Evolutionary conservation across 2,888 invertebrate genomes (phyloP), one percentile per base, ranked within the genome.

Genomic region (Laspeyria flexula): DNA sequence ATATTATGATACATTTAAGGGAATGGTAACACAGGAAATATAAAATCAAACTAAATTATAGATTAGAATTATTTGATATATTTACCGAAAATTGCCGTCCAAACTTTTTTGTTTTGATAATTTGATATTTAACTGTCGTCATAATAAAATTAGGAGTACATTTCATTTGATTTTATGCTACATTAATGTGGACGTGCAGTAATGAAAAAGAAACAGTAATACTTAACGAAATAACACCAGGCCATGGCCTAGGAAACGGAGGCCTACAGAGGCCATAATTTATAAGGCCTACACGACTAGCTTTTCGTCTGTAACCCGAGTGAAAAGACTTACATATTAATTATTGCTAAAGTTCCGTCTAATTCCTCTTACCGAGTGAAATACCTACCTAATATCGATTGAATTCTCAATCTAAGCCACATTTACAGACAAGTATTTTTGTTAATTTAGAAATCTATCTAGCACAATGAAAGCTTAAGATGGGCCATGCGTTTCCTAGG

Each of bases 31-130:
- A 25, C 9, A 13, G 13, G 31, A 13, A 12, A 30, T 21, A 31
- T 30, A 31, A 37, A 67, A 66, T 53, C n/a, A 67, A 67, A 67
- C 66, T 13, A 59, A 18, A 56, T 16, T 52, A 35, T 61, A 66
- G 66, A 66, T 67, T 64, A 67, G 66, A 67, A 66, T 66, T 64
- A 66, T 64, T 62, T 66, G 66, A 66, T 75, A 66, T 75, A 75
- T 65, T 75, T 73, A 75, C 71, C 65, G 71, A 71, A 74, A 73
- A 70, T 61, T 68, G 64, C 70, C 68, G 66, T 71, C 74, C 73
- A 73, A 67, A 66, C 67, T 51, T 66, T 66, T 65, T 65, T 56
- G 53, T 64, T 59, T 56, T 65, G 38, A 65, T 65, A 54, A 63
- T 66, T 60, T n/a, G n/a, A n/a, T n/a, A n/a, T 47, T 55, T 34